phyloP scores from a whole-genome alignment of 2,113 vertebrate genomes.

The Hemichromis elongatus region DNA sequence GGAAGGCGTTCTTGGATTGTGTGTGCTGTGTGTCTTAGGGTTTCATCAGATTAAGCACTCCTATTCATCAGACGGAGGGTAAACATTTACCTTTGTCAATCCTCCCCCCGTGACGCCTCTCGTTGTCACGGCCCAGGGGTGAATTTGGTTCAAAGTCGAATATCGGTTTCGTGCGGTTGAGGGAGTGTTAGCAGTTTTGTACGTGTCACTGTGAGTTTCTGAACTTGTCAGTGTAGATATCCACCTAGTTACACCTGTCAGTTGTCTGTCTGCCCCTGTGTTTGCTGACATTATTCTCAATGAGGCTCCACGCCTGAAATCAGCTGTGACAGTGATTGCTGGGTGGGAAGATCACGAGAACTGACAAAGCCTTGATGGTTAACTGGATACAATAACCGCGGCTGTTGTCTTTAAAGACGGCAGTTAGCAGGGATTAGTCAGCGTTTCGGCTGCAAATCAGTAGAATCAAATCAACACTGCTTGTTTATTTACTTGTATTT shows the following conservation, averaged over 20 bases:
- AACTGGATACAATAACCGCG: not conserved
- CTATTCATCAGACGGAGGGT: not conserved
- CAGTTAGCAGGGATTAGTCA: not conserved
- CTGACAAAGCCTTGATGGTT: not conserved
- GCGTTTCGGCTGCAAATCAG: not conserved
- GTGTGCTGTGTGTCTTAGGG: not conserved
- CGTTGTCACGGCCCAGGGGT: not conserved
- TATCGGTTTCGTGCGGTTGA: not conserved
- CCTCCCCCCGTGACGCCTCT: constrained; percentile 8
- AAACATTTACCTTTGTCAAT: constrained; percentile 40
- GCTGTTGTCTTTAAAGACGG: not conserved
- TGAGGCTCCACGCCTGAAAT: not conserved
- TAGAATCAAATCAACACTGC: not conserved
- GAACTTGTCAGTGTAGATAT: not conserved
- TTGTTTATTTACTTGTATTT: not conserved
- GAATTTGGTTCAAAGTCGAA: constrained; percentile 10
- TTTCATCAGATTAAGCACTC: constrained; percentile 42
- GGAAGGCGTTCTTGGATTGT: not conserved
- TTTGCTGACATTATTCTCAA: not conserved
- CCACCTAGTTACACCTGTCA: constrained; percentile 4
- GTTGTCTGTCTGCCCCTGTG: not conserved
- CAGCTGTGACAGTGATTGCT: not conserved
- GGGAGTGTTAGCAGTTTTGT: not conserved
- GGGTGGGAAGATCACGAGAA: not conserved
- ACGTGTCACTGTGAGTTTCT: not conserved